Percentiles rank a stretch among this genome's conserved stretches.
These are phyloP conservation scores for Bubalus kerabau DNA, from an alignment of 2,113 vertebrate genomes.

Conservation along the genomic window DNA sequence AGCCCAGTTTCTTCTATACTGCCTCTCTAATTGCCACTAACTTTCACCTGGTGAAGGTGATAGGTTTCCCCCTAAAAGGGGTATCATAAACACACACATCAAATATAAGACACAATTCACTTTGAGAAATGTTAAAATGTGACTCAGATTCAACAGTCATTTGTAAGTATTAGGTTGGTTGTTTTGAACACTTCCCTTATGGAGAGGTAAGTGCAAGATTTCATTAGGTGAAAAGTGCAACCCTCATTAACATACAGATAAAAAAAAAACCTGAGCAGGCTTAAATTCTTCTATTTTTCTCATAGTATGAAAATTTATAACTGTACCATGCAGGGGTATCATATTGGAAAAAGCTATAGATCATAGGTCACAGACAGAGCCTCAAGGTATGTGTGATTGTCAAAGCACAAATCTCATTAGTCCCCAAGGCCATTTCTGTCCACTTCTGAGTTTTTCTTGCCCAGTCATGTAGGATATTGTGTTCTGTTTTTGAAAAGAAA, in stretches of 20 bases:
- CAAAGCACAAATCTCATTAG: too few species aligned
- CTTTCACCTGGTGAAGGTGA: background rate
- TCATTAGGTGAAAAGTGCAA: background rate
- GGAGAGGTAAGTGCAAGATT: background rate
- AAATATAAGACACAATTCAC: background rate
- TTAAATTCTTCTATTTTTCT: too few species aligned
- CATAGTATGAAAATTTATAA: background rate
- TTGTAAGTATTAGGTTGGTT: background rate
- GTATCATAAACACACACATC: background rate
- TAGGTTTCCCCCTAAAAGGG: background rate
- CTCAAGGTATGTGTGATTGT: rapidly evolving
- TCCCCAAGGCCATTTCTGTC: background rate
- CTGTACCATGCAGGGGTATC: background rate
- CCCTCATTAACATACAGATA: background rate
- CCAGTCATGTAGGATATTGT: background rate
- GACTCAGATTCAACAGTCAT: background rate
- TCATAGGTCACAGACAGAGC: background rate
- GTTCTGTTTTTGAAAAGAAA: background rate
- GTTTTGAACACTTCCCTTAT: background rate
- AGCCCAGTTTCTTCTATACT: background rate
- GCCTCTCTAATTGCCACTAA: background rate
- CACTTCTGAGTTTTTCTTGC: background rate
- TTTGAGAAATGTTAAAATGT: background rate
- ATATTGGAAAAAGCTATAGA: background rate
- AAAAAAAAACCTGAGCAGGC: background rate